Percentiles rank a stretch among this genome's conserved stretches.
Conservation (phyloP, 2,113 vertebrate species). For the Percina caprodes region DNA sequence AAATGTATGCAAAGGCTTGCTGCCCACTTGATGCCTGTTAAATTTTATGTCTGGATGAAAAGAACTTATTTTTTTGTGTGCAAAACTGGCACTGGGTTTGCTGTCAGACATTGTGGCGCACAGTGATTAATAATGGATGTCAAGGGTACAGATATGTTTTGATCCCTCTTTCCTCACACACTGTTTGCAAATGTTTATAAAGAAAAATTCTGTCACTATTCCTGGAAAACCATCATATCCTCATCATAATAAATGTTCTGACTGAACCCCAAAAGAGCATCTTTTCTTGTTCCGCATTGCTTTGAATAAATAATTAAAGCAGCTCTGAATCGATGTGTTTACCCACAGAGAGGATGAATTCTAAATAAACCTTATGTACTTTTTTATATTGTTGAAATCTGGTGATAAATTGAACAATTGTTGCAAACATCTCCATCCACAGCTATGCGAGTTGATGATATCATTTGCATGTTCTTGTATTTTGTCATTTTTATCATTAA, state of each 20-base stretch:
- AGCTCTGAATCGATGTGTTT: slow-evolving; percentile 17
- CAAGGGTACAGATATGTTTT: slow-evolving; percentile 17
- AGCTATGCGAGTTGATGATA: background rate
- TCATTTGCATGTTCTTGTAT: background rate
- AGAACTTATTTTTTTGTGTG: slow-evolving; percentile 39
- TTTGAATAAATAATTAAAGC: slow-evolving; percentile 63
- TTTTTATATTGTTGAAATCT: slow-evolving; percentile 19
- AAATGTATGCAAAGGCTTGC: slow-evolving; percentile 30
- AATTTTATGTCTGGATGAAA: slow-evolving; percentile 42
- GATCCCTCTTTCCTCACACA: slow-evolving; percentile 16
- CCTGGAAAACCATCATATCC: background rate
- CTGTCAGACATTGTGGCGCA: slow-evolving; percentile 58
- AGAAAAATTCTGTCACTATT: background rate
- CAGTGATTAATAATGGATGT: slow-evolving; percentile 58
- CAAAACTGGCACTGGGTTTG: slow-evolving; percentile 41
- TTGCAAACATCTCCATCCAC: slow-evolving; percentile 9
- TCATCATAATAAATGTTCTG: slow-evolving; percentile 28
- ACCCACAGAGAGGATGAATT: slow-evolving; percentile 31
- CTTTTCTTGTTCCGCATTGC: slow-evolving; percentile 24
- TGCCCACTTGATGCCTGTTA: slow-evolving; percentile 32
- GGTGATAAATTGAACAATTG: slow-evolving; percentile 26
- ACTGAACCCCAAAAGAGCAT: slow-evolving; percentile 20
- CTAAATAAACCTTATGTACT: slow-evolving; percentile 19
- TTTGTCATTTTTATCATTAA: slow-evolving; percentile 14
- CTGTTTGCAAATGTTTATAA: background rate